These are phyloP conservation scores for Apodemus speciosus DNA, from an alignment of 2,113 vertebrate genomes.

Conservation along the genomic window DNA sequence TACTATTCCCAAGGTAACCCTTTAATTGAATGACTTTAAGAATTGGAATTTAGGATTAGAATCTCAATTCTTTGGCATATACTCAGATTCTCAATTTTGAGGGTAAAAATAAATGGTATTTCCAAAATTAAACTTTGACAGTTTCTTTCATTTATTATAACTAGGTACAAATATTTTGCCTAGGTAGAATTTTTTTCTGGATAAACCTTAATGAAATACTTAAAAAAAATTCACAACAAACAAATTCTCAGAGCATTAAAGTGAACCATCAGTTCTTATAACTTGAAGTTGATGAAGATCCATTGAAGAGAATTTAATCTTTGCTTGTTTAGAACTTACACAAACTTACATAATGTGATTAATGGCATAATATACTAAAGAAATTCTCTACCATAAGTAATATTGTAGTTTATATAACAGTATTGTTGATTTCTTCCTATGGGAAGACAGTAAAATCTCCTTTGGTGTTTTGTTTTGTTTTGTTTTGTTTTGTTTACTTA, in stretches of 20 bases:
- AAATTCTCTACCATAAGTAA: slow-evolving; percentile 42
- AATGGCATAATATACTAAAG: slow-evolving; percentile 48
- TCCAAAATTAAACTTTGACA: slow-evolving; percentile 59
- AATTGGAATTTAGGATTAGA: slow-evolving; percentile 46
- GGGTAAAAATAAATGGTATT: slow-evolving; percentile 29
- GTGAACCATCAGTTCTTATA: slow-evolving; percentile 47
- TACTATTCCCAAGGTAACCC: not conserved
- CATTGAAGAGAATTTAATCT: slow-evolving; percentile 46
- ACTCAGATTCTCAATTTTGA: slow-evolving; percentile 20
- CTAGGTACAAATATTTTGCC: slow-evolving; percentile 37
- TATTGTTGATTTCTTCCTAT: slow-evolving; percentile 44
- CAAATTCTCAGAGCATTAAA: slow-evolving; percentile 28
- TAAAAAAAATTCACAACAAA: slow-evolving; percentile 15
- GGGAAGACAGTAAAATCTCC: not conserved
- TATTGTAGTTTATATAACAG: slow-evolving; percentile 10
- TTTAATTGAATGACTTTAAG: slow-evolving; percentile 58
- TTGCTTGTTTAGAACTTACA: slow-evolving; percentile 28
- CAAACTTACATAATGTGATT: slow-evolving; percentile 36
- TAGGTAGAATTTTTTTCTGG: slow-evolving; percentile 24
- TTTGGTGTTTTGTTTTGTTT: slow-evolving; percentile 60
- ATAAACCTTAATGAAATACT: slow-evolving; percentile 51
- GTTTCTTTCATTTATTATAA: slow-evolving; percentile 25
- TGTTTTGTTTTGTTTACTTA: slow-evolving; percentile 47
- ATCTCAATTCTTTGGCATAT: slow-evolving; percentile 47
- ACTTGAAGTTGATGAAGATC: slow-evolving; percentile 48